These are phyloP conservation scores for Diadophis punctatus DNA, from an alignment of 2,113 vertebrate genomes.

Conservation along the genomic window DNA sequence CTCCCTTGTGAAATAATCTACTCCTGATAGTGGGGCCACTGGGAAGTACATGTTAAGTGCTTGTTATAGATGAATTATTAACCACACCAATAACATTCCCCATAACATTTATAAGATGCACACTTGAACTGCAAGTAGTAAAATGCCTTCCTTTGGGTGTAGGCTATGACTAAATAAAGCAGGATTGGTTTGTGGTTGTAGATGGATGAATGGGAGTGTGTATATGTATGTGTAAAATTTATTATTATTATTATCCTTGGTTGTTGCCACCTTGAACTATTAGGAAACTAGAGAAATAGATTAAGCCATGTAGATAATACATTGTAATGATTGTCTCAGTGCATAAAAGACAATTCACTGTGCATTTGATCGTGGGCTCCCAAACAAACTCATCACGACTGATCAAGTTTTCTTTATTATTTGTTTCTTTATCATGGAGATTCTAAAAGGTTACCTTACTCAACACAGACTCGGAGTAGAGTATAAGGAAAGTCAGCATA, in stretches of 20 bases:
- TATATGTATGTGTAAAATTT: not conserved
- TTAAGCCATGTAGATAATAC: not conserved
- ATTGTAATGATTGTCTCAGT: not conserved
- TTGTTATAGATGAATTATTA: slow-evolving; percentile 56
- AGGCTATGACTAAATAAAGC: no score
- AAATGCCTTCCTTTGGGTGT: not conserved
- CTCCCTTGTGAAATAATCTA: slow-evolving; percentile 57
- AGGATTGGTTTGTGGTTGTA: not conserved
- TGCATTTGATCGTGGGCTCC: not conserved
- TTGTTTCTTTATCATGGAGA: not conserved
- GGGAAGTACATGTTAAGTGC: slow-evolving; percentile 45
- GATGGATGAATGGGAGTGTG: not conserved
- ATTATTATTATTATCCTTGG: not conserved
- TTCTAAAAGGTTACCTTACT: not conserved
- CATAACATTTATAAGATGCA: not conserved
- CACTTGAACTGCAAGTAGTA: slow-evolving; percentile 25
- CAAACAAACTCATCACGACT: not conserved
- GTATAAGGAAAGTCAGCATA: not conserved
- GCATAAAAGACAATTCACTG: not conserved
- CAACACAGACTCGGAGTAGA: not conserved
- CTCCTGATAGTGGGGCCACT: slow-evolving; percentile 50
- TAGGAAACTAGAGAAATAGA: not conserved
- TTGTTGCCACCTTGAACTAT: not conserved
- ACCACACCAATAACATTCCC: slow-evolving; percentile 34
- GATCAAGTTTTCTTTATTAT: not conserved